phyloP scores from a whole-genome alignment of 2,797 vertebrate genomes.

The Moxostoma hubbsi region DNA sequence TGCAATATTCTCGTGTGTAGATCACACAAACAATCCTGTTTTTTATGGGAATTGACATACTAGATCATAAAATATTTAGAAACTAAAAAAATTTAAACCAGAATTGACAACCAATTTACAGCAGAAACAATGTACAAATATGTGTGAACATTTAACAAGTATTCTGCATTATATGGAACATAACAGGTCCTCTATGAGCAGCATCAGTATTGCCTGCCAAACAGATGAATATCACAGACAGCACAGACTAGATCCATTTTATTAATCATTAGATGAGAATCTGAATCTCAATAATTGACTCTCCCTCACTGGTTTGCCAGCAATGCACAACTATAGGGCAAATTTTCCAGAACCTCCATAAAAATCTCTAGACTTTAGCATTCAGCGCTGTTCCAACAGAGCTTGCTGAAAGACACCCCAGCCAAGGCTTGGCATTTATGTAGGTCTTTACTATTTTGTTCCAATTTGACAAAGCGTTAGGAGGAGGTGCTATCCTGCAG shows the following conservation, averaged over 20 bases:
- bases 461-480: conserved; percentile 41
- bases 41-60: not conserved
- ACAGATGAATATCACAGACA: conserved; percentile 41
- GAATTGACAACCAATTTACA: not conserved
- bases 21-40: not conserved
- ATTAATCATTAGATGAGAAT: not conserved
- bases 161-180: not conserved
- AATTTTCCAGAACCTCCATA: conserved; percentile 16
- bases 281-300: conserved; percentile 16
- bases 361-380: conserved; percentile 15
- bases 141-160: not conserved
- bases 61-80: not conserved
- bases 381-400: not conserved
- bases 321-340: conserved; percentile 22
- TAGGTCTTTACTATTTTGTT: conserved; percentile 42
- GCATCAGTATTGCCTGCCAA: conserved; percentile 35
- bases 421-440: conserved; percentile 37
- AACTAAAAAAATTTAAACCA: too few relatives aligned
- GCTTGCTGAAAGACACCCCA: conserved; percentile 4
- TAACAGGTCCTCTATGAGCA: not conserved
- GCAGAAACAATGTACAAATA: not conserved
- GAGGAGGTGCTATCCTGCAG: conserved; percentile 41
- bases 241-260: conserved; percentile 10
- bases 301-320: conserved; percentile 9
- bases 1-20: conserved; percentile 38